These are phyloP conservation scores for Eolophus roseicapilla DNA, from an alignment of 2,113 vertebrate species.

Conservation along the genomic window DNA sequence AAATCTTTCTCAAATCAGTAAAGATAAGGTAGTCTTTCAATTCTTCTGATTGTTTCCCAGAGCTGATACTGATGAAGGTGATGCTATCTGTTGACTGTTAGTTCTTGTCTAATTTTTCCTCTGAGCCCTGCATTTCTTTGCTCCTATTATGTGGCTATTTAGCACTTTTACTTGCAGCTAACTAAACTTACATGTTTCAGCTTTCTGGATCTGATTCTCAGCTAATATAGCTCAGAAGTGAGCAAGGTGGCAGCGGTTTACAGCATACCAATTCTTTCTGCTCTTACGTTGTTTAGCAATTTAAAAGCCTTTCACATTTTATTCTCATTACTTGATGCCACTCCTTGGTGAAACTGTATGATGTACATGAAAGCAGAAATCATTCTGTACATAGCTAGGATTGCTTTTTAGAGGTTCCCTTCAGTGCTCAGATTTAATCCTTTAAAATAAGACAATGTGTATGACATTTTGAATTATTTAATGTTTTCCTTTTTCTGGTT, in stretches of 20 bases:
- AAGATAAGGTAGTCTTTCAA: neutral
- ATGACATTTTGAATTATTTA: neutral
- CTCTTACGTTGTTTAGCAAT: neutral
- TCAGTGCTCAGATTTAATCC: neutral
- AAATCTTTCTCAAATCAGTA: neutral
- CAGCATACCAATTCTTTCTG: neutral
- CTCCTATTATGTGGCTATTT: neutral
- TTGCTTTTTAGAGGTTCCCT: neutral
- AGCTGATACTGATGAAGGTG: neutral
- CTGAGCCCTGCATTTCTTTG: neutral
- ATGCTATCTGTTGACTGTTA: neutral
- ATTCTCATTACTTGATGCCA: neutral
- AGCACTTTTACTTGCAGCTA: neutral
- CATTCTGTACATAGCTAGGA: neutral
- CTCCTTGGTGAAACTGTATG: neutral
- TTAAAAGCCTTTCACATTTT: neutral
- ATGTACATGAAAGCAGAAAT: neutral
- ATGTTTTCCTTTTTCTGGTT: conserved; percentile 4
- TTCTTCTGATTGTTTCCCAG: neutral
- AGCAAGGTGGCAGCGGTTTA: neutral
- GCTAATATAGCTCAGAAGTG: neutral
- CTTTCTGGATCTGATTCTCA: neutral
- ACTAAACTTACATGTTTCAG: neutral
- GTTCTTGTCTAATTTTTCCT: neutral
- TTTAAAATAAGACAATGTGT: neutral